Conservation (phyloP, 2,888 invertebrate genomes). For the Drosophila fulvimacula region DNA sequence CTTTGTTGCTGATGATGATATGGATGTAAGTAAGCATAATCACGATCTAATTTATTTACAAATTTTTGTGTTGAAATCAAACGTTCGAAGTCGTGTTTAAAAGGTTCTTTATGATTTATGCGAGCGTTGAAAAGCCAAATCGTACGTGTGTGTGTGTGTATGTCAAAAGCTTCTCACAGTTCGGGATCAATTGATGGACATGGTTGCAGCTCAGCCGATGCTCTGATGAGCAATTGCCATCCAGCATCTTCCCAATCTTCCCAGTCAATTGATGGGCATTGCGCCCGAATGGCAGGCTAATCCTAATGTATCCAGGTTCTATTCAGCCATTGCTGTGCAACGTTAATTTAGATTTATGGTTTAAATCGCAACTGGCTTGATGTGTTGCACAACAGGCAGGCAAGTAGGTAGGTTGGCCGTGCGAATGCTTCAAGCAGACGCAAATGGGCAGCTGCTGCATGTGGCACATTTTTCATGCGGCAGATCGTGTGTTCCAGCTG, state of each 20-base stretch:
- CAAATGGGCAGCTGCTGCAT: slow-evolving; percentile 59
- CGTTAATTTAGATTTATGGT: slow-evolving; percentile 82
- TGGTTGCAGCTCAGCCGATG: slow-evolving; percentile 4
- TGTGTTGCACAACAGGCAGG: slow-evolving; percentile 74
- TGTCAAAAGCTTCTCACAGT: slow-evolving; percentile 69
- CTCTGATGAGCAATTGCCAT: slow-evolving; percentile 2
- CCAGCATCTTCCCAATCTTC: no score
- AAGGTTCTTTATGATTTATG: slow-evolving; percentile 78
- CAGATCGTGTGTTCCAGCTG: slow-evolving; percentile 63
- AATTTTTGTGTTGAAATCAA: slow-evolving; percentile 83
- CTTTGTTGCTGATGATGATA: slow-evolving; percentile 58
- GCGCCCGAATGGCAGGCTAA: slow-evolving; percentile 34
- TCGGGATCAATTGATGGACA: slow-evolving; percentile 55
- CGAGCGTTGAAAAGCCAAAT: slow-evolving; percentile 68
- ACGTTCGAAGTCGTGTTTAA: slow-evolving; percentile 77
- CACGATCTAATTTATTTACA: slow-evolving; percentile 83
- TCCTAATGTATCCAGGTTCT: slow-evolving; percentile 21
- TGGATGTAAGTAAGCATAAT: slow-evolving; percentile 80
- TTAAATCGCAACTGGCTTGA: slow-evolving; percentile 69
- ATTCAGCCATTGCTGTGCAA: slow-evolving; percentile 60
- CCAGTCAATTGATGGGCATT: slow-evolving; percentile 66
- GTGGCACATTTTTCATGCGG: slow-evolving; percentile 72
- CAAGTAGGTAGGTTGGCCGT: slow-evolving; percentile 18
- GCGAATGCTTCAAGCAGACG: slow-evolving; percentile 23
- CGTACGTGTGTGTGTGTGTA: slow-evolving; percentile 12